Evolutionary conservation across 2,888 invertebrate species (phyloP).

Genomic region (Amphipoea lucens): DNA sequence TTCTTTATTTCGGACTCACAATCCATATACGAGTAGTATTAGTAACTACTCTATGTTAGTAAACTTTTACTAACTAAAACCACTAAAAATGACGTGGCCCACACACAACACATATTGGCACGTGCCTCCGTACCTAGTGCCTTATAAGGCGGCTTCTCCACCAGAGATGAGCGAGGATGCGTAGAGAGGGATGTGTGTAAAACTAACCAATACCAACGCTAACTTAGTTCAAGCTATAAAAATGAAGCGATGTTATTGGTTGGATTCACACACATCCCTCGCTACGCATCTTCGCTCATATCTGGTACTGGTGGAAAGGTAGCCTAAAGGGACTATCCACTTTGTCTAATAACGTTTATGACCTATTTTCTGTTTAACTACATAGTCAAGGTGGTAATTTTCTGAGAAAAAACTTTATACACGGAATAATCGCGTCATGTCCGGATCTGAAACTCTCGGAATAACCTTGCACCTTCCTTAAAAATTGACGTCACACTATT

Average conservation of each 20-base stretch:
- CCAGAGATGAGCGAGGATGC: too few species aligned
- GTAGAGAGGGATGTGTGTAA: too few species aligned
- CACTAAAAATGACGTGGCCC: background rate
- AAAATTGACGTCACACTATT: background rate
- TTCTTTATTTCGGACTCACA: too few species aligned
- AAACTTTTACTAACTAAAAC: background rate
- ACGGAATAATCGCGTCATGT: background rate
- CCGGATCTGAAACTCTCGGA: background rate
- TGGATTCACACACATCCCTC: too few species aligned
- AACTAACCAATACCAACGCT: too few species aligned
- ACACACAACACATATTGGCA: background rate
- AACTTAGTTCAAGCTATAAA: too few species aligned
- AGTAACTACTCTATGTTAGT: too few species aligned
- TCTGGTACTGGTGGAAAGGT: too few species aligned
- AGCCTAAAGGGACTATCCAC: background rate
- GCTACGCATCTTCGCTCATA: too few species aligned
- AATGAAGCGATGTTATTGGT: too few species aligned
- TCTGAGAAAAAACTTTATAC: background rate
- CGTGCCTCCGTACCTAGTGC: background rate
- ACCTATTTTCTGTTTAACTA: background rate
- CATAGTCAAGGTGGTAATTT: background rate
- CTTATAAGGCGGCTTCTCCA: background rate
- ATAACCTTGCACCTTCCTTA: background rate
- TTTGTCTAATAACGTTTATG: background rate
- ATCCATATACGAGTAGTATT: too few species aligned